phyloP scores from a whole-genome alignment of 1,140 invertebrate genomes.

The Portunus trituberculatus region DNA sequence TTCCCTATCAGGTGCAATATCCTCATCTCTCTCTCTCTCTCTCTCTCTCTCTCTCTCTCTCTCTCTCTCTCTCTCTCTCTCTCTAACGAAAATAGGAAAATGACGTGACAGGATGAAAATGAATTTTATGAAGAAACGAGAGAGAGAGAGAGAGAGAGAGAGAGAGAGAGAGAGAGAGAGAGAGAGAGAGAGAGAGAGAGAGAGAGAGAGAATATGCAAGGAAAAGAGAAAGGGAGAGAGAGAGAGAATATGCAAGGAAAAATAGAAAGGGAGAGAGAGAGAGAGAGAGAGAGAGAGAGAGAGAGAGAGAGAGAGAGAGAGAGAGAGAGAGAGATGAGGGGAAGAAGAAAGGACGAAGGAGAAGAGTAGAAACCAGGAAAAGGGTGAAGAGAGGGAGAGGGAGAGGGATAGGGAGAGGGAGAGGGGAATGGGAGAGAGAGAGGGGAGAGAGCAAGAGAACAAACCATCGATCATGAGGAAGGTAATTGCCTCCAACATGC shows the following conservation, averaged over 20 bases:
- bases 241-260: no score
- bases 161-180: background rate
- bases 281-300: background rate
- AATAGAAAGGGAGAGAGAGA: background rate
- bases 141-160: background rate
- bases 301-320: background rate
- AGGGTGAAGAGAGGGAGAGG: background rate
- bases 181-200: background rate
- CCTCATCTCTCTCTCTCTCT: background rate
- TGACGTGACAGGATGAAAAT: no score
- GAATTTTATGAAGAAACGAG: background rate
- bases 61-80: background rate
- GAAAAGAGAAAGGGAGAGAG: no score
- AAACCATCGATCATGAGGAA: background rate
- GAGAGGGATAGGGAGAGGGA: background rate
- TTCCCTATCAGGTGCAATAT: no score
- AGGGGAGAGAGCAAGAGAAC: background rate
- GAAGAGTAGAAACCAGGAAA: background rate
- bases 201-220: background rate
- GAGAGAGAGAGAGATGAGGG: background rate
- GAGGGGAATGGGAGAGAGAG: background rate
- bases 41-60: background rate
- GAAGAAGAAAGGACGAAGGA: background rate
- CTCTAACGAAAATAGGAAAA: no score
- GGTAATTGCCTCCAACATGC: background rate